Percentiles rank a stretch among this genome's conserved stretches.
These are phyloP conservation scores for Fratercula arctica DNA, from an alignment of 2,797 vertebrate genomes.

Conservation along the genomic window DNA sequence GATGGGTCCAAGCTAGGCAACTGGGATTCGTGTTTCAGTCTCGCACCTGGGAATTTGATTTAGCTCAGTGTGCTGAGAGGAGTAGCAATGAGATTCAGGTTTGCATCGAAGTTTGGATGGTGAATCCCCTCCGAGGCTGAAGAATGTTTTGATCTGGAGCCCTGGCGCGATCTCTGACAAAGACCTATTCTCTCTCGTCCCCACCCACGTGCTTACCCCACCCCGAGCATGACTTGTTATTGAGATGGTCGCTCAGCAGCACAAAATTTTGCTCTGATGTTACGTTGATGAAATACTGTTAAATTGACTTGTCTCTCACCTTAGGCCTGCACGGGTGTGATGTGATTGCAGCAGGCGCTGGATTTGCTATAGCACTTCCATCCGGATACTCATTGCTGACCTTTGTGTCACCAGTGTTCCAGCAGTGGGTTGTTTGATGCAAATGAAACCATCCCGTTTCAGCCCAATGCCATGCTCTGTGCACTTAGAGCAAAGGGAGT, in stretches of 20 bases:
- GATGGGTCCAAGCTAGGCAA: neutral
- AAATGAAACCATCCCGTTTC: neutral
- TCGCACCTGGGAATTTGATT: constrained; percentile 10
- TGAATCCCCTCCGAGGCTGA: neutral
- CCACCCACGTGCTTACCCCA: neutral
- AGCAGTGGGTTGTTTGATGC: neutral
- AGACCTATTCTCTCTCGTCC: constrained; percentile 1
- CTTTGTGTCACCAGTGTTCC: neutral
- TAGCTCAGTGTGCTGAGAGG: constrained; percentile 2
- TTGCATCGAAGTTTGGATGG: neutral
- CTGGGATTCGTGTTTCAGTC: neutral
- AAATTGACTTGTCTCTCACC: constrained; percentile 61
- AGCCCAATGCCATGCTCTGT: neutral
- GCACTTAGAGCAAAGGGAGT: neutral
- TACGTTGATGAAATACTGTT: constrained; percentile 19
- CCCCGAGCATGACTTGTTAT: neutral
- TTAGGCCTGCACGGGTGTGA: neutral
- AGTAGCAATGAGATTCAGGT: constrained; percentile 44
- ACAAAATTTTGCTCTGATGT: constrained; percentile 34
- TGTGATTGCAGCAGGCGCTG: neutral
- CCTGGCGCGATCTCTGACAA: constrained; percentile 16
- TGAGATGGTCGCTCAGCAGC: constrained; percentile 1
- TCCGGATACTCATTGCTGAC: rapidly evolving
- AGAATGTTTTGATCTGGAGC: constrained; percentile 53
- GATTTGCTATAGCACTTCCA: neutral